Evolutionary conservation across 2,113 vertebrate genomes (phyloP), one percentile per base, ranked within the genome.

Genomic region (Leiothrix lutea): DNA sequence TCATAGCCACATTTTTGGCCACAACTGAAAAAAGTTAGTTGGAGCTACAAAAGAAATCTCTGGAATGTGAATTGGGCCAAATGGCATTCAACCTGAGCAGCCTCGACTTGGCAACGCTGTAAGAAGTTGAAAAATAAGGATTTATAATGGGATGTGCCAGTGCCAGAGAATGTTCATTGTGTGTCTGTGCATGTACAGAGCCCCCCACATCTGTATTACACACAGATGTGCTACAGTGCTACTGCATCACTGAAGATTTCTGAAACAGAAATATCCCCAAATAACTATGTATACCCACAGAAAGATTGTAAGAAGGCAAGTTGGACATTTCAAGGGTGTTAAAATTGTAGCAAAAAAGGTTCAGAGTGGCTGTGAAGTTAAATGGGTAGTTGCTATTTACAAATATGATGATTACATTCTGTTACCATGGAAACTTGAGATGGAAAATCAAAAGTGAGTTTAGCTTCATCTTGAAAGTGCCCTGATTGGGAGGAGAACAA

Each of bases 371-470:
- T 77, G 57, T 67, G 80, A 89, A 89, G 57, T 89, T 85, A 84
- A 92, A 81, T 50, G 86, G 70, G 74, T 87, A 91, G 81, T 54
- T 96, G 73, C 95, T 95, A 92, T 95, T 95, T 96, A 91, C 94
- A 96, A 95, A 79, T 72, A 67, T 65, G 86, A 66, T 64, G 80
- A 79, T 95, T 95, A 69, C 78, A 80, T 91, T 45, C 29, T 26
- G 91, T 92, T 95, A 38, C 95, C 87, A 87, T 69, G 91, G 95
- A 61, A 92, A 96, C 84, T 28, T 47, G 45, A 38, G 66, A 91
- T 82, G 58, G 58, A 78, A 97, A 91, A 94, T 79, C 71, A 87
- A 87, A 87, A 91, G 25, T 45, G 45, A 72, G 73, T 91, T 94
- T 61, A 62, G 53, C 84, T 95, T 91, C 80, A 53, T 92, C 57